Evolutionary conservation across 2,113 vertebrate species (phyloP), one percentile per base, ranked within the genome.

Genomic region (Xenopus tropicalis): DNA sequence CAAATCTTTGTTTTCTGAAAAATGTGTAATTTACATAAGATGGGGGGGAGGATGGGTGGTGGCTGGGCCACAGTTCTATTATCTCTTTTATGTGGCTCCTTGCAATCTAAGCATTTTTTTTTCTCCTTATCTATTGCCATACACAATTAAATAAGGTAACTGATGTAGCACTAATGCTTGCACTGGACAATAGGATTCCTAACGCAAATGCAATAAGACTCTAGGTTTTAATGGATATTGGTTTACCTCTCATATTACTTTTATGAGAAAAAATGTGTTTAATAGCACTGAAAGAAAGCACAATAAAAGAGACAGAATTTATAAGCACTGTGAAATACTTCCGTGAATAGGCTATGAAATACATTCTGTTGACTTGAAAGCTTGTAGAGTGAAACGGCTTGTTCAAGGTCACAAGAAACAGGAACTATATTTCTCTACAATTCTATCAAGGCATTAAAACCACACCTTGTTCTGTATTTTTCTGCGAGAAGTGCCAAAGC

Each of bases 321-420:
- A 59, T 19, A 72, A 65, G 12, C 46, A 62, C 17, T n/a, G 21
- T 67, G 37, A 66, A 61, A 67, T 61, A 68, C 48, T 61, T 61
- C 23, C 57, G n/a, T 51, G n/a, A 52, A 62, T n/a, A 52, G 66
- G 24, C 20, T 69, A 69, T 76, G 54, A 14, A 54, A 69, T 63
- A 56, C 29, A 76, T 63, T 48, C 51, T 51, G 20, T 66, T 56
- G 66, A 69, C 14, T 76, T 74, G n/a, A 56, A 54, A 52, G 57
- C n/a, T 52, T 61, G 29, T 62, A 62, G 24, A 57, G 51, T 68
- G 22, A 42, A 75, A 69, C 52, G 24, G 69, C 29, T 68, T 69
- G 57, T 69, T 75, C 66, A 61, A 61, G 65, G 65, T 69, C 57
- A 75, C n/a, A 43, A 52, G 14, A 14, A 54, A 24, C 44, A 62